Base-by-base conservation (phyloP, 2,113 vertebrate genomes). In the Symphodus melops region DNA sequence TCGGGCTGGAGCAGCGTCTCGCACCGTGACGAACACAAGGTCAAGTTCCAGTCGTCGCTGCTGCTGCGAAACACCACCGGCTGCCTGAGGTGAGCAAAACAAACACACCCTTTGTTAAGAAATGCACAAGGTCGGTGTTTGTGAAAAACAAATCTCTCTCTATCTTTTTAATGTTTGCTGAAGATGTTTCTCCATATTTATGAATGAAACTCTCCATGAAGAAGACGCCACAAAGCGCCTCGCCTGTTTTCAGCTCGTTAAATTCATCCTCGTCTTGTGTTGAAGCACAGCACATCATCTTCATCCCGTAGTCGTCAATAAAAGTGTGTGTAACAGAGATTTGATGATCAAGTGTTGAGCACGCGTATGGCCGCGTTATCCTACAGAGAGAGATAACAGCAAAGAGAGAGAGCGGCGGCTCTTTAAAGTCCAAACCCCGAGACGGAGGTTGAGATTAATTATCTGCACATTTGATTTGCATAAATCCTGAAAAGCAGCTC, bases 21-120 rank as follows among this genome's bases (percentile, higher is more conserved):
- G 77, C 91, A 97, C 94, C 86, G 96, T 48, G 97, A 99, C 6
- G 96, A 98, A 67, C 96, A 97, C 84, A 97, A 98, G 83, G 96
- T 97, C 51, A 98, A 98, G 84, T 97, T 99, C 77, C 97, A 99
- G 91, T 96, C 97, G 14, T 99, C 98, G 7, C 90, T 97, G 5
- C 96, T 98, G 79, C 93, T 99, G 9, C 95, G 97, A 58, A 99
- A 99, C 83, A 98, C 97, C 5, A 98, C 97, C 5, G 98, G 98
- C 81, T 99, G 98, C 77, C 94, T 99, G 81, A 97, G 98, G 98
- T 98, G 94, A 94, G 70, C 48, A 0, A 55, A 52, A 52, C 19
- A 25, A 23, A 55, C 6, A 9, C 52, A 13, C 52, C 20, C 52
- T 21, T 11, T 41, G 8, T 10, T 41, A 41, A 41, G 2, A 2